phyloP scores from a whole-genome alignment of 2,113 vertebrate species.

The Poicephalus gulielmi region DNA sequence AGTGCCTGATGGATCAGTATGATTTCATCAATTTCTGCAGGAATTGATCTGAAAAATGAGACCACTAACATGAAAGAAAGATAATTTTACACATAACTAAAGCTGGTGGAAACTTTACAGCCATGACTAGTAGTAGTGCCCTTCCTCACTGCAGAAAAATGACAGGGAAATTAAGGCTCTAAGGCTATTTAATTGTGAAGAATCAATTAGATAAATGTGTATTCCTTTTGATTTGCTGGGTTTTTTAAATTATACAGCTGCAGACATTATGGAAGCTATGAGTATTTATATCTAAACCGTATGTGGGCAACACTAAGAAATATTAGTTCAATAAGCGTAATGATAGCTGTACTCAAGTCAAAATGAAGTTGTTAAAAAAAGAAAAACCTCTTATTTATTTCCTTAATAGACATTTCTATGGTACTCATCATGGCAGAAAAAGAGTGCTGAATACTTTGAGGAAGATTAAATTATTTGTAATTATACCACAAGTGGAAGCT shows the following conservation, averaged over 20 bases:
- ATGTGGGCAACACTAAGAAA: slow-evolving; percentile 57
- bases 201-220: slow-evolving; percentile 48
- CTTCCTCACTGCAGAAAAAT: slow-evolving; percentile 10
- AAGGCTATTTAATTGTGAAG: slow-evolving; percentile 51
- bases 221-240: slow-evolving; percentile 21
- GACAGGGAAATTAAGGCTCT: slow-evolving; percentile 30
- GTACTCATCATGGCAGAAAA: slow-evolving; percentile 50
- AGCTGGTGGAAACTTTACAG: slow-evolving; percentile 4
- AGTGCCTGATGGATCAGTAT: neutral
- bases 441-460: slow-evolving; percentile 22
- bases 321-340: slow-evolving; percentile 67
- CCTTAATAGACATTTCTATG: slow-evolving; percentile 64
- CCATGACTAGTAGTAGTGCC: neutral
- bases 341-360: slow-evolving; percentile 59
- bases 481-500: slow-evolving; percentile 59
- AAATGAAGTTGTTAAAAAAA: slow-evolving; percentile 65
- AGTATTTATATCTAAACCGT: slow-evolving; percentile 63
- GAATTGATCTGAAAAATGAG: slow-evolving; percentile 7
- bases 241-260: slow-evolving; percentile 63
- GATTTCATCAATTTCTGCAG: neutral
- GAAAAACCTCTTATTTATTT: slow-evolving; percentile 61
- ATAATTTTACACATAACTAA: neutral
- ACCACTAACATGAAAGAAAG: neutral
- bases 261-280: slow-evolving; percentile 54
- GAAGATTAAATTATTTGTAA: slow-evolving; percentile 43